Evolutionary conservation across 2,888 invertebrate genomes (phyloP), one percentile per base, ranked within the genome.

Genomic region (Nipponacmea schrenckii): DNA sequence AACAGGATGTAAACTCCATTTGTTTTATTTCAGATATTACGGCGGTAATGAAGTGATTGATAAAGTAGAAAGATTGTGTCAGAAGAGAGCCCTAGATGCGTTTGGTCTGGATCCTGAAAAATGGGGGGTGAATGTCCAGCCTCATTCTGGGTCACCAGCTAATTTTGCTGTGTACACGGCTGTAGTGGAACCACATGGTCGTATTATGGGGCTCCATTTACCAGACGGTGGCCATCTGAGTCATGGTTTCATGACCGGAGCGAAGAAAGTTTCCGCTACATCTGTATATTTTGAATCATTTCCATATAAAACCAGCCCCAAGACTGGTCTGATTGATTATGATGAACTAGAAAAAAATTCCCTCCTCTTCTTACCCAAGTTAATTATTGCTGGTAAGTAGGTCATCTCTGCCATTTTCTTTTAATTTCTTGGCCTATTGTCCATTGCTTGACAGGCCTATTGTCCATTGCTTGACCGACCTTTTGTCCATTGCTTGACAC

Each of bases 61-160:
- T 90, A 91, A 97, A 91, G 92, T 98, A 79, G 98, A 98, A 91
- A 84, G 93, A 46, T 89, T 98, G 70, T 95, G 96, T 70, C 97
- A 97, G 89, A 92, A 94, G 83, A 92, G 98, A 74, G 93, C 96
- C 0, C 90, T 98, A 67, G 93, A 94, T 86, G 93, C 95, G 0
- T 98, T 94, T 88, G 92, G 92, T 78, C 90, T 98, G 27, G 92
- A 93, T 81, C 92, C 94, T 0, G 94, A 94, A 71, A 92, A 95
- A 88, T 98, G 98, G 98, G 98, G 98, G 67, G 96, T 96, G 20
- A 98, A 98, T 90, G 98, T 98, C 3, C 98, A 98, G 88, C 96
- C 98, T 0, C 96, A 97, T 86, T 98, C 97, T 71, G 95, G 95
- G 82, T 96, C 96, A 12, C 98, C 98, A 24, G 98, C 97, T 2